Percentiles rank a stretch among this genome's conserved stretches.
Conservation (phyloP, 1,140 invertebrate species). For the Caerostris extrusa region DNA sequence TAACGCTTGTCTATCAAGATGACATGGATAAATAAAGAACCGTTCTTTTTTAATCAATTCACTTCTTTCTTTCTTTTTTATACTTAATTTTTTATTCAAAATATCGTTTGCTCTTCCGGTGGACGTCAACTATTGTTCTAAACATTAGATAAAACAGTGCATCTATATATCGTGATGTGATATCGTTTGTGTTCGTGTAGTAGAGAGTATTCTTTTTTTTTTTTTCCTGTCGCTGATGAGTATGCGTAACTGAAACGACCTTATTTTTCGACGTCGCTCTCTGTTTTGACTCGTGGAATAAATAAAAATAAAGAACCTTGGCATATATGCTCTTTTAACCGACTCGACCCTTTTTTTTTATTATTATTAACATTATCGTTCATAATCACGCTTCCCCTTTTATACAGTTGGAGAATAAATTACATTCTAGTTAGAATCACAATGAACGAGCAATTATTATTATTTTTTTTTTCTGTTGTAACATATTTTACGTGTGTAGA, state of each 20-base stretch:
- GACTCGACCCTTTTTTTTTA: slow-evolving; percentile 37
- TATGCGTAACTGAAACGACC: slow-evolving; percentile 33
- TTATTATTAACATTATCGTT: slow-evolving; percentile 27
- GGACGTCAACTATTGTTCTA: slow-evolving; percentile 46
- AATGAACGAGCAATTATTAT: background rate
- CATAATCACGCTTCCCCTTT: slow-evolving; percentile 3
- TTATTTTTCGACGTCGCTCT: slow-evolving; percentile 25
- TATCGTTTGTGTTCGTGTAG: slow-evolving; percentile 49
- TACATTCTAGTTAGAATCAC: slow-evolving; percentile 35
- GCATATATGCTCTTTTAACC: slow-evolving; percentile 67
- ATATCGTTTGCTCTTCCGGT: slow-evolving; percentile 46
- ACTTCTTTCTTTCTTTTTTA: background rate
- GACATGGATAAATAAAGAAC: slow-evolving; percentile 49
- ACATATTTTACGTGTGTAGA: background rate
- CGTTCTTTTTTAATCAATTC: background rate
- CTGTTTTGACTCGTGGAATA: slow-evolving; percentile 5
- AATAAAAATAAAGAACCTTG: slow-evolving; percentile 72
- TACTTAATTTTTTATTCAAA: background rate
- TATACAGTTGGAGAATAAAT: background rate
- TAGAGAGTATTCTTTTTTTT: background rate
- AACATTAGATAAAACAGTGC: background rate
- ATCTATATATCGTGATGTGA: slow-evolving; percentile 55
- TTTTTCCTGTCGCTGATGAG: background rate
- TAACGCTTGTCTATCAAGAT: slow-evolving; percentile 2
- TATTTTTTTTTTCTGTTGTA: background rate